Conservation (phyloP, 1,140 invertebrate species). For the Tribolium madens region DNA sequence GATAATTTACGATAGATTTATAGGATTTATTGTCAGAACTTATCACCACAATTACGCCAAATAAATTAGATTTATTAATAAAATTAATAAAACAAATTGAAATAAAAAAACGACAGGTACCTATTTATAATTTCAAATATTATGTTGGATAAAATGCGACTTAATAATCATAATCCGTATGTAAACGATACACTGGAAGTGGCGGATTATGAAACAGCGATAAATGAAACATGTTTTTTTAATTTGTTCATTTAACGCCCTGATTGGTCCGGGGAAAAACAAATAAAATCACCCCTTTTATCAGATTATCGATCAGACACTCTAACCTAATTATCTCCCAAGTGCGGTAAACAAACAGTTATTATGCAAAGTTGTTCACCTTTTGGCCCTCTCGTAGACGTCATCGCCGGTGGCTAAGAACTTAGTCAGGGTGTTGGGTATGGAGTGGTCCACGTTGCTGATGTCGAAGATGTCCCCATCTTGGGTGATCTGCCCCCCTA, state of each 20-base stretch:
- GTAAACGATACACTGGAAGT: background rate
- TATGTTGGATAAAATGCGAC: background rate
- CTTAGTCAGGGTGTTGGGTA: constrained; percentile 71
- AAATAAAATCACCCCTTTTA: background rate
- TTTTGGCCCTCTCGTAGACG: constrained; percentile 69
- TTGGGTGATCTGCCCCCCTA: constrained; percentile 70
- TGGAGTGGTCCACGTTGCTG: constrained; percentile 70
- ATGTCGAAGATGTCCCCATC: constrained; percentile 72
- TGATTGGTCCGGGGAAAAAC: background rate
- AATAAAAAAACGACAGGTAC: too few relatives aligned
- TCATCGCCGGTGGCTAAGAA: constrained; percentile 69
- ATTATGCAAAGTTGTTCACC: constrained; percentile 63
- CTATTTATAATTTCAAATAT: too few relatives aligned
- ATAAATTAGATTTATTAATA: background rate
- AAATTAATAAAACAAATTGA: background rate
- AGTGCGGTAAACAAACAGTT: background rate
- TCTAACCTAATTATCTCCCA: background rate
- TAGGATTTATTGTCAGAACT: background rate
- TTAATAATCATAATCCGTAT: background rate
- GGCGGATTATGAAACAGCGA: background rate
- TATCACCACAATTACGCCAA: background rate
- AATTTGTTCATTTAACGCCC: background rate
- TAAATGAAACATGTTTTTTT: background rate
- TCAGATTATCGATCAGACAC: background rate
- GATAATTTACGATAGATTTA: background rate